These are phyloP conservation scores for Rhadinocentrus ornatus DNA, from an alignment of 2,797 vertebrate species.

Conservation along the genomic window DNA sequence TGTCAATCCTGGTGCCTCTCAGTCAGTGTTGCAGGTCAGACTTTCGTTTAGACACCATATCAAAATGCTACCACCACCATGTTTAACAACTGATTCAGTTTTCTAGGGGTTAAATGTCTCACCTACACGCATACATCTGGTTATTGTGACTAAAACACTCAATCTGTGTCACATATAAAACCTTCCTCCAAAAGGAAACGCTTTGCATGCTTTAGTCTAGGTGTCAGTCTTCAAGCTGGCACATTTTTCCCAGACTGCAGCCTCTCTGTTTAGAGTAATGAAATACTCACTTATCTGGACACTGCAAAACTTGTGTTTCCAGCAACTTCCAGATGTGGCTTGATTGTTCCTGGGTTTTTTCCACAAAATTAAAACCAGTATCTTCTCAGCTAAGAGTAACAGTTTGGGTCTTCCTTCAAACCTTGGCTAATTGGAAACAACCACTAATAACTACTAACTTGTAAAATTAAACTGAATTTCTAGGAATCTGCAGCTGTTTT, in stretches of 20 bases:
- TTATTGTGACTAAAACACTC: not conserved
- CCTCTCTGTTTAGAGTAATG: not conserved
- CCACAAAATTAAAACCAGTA: not conserved
- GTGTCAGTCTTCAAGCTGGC: not conserved
- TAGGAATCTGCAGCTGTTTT: not conserved
- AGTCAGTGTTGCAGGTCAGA: constrained; percentile 97
- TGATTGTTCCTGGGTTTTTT: not conserved
- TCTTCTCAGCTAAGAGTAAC: not conserved
- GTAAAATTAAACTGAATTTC: not conserved
- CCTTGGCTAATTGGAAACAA: not conserved
- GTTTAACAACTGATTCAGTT: not conserved
- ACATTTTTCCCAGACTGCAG: not conserved
- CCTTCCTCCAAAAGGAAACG: not conserved
- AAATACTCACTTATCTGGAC: not conserved
- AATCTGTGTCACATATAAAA: not conserved
- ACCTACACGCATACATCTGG: not conserved
- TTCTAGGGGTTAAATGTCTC: not conserved
- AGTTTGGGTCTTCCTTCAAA: too few species aligned
- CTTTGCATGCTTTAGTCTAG: not conserved
- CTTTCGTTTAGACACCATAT: not conserved
- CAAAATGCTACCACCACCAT: not conserved
- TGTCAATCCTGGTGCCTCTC: constrained; percentile 96
- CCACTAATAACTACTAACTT: not conserved
- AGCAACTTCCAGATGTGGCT: not conserved
- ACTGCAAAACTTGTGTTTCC: not conserved